Evolutionary conservation across 2,888 invertebrate species (phyloP), one percentile per base, ranked within the genome.

Genomic region (Phorcus lineatus): DNA sequence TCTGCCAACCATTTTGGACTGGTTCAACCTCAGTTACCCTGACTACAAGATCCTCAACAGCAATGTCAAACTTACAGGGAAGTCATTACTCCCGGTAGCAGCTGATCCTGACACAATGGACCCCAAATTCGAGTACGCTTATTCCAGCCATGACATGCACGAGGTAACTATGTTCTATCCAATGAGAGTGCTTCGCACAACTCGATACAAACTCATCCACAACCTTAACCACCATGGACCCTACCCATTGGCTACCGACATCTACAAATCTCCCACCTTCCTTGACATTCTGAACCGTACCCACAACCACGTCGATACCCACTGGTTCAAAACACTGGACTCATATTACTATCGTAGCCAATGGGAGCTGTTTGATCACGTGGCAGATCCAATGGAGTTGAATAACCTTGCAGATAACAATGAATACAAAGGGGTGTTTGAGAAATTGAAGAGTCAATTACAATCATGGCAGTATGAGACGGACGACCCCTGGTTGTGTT

Each of bases 121-220:
- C 40, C 80, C 80, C 0, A 94, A 97, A 70, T 85, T 78, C 67
- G 81, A 81, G 62, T 79, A 74, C 16, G 84, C 85, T n/a, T 98
- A 95, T 93, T 96, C 96, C 40, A 97, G 97, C 89, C 97, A 98
- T 91, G 96, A 95, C 87, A 95, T 96, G 91, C 98, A 98, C 92
- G 98, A 98, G 94, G 94, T 97, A 57, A 97, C 97, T 0, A 98
- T 98, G 98, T 96, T 97, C 93, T 98, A 97, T 94, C 97, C 98
- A 40, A 97, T 98, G 97, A 95, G 98, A 87, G 96, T 96, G 83
- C 83, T 93, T 80, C 95, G 97, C 88, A 96, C 96, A 57, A 95
- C 95, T 83, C 94, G 95, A 47, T 96, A 96, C 93, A 97, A 98
- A 94, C 95, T 98, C n/a, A 96, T 98, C 81, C 97, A 98, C 90